These are phyloP conservation scores for Ochotona curzoniae DNA, from an alignment of 2,113 vertebrate genomes.

Conservation along the genomic window DNA sequence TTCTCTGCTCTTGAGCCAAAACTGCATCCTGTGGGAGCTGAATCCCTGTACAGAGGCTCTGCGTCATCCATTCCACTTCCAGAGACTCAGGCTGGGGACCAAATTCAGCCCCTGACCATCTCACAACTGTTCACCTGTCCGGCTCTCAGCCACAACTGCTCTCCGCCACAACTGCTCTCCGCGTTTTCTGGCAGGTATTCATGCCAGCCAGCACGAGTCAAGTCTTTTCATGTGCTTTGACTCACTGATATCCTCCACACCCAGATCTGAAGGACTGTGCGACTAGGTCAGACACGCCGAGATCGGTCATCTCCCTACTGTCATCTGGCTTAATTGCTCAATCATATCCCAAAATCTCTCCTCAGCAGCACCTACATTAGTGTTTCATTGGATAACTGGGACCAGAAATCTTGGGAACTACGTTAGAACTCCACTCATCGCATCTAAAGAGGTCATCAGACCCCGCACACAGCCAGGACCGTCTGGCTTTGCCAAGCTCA, in stretches of 20 bases:
- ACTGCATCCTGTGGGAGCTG: not conserved
- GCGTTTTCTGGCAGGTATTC: not conserved
- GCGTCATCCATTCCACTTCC: not conserved
- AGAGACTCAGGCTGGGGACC: not conserved
- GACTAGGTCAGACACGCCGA: not conserved
- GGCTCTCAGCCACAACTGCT: not conserved
- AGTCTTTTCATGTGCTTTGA: not conserved
- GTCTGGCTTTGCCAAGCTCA: no score
- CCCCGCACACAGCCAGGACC: no score
- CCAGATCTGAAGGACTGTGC: not conserved
- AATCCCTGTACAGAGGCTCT: not conserved
- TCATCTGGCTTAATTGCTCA: not conserved
- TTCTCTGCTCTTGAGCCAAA: not conserved
- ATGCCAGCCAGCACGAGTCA: not conserved
- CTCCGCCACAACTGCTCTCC: not conserved
- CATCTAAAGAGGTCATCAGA: not conserved
- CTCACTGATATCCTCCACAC: not conserved
- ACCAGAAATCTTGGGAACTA: not conserved
- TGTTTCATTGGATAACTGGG: not conserved
- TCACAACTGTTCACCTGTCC: not conserved
- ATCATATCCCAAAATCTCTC: not conserved
- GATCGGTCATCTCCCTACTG: not conserved
- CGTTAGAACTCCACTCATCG: no score
- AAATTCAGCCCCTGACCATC: not conserved
- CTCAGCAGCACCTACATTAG: not conserved